Evolutionary conservation across 2,888 invertebrate genomes (phyloP).

Genomic region (Cyaniris semiargus): DNA sequence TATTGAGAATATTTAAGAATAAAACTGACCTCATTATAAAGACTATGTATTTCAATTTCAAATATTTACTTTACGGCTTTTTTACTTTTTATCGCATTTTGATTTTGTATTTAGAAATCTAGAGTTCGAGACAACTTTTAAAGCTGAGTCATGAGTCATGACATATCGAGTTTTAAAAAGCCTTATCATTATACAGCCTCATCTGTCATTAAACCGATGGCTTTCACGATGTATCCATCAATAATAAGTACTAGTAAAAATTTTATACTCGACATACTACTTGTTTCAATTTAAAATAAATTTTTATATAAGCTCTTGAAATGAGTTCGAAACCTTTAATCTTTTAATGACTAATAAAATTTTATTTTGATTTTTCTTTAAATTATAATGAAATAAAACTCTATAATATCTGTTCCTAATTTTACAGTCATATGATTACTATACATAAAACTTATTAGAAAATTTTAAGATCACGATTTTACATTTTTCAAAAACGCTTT

Average conservation of each 20-base stretch:
- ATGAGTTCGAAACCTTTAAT: neutral
- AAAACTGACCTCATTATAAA: too few species aligned
- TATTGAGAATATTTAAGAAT: too few species aligned
- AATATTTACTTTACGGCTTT: too few species aligned
- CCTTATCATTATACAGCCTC: neutral
- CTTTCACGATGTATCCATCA: neutral
- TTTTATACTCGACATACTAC: neutral
- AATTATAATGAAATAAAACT: neutral
- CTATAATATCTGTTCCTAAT: too few species aligned
- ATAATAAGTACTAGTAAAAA: neutral
- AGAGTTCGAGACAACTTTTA: neutral
- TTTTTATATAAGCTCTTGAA: neutral
- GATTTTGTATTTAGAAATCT: neutral
- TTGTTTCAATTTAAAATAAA: neutral
- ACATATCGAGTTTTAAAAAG: neutral
- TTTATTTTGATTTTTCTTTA: neutral
- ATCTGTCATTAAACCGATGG: neutral
- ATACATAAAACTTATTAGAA: neutral
- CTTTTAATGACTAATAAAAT: neutral
- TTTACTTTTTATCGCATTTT: too few species aligned
- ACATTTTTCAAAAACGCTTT: too few species aligned
- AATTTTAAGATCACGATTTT: too few species aligned
- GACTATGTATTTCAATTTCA: too few species aligned
- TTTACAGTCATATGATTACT: too few species aligned
- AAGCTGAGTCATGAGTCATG: slow-evolving; percentile 15